Base-by-base conservation (phyloP, 2,113 vertebrate species). In the Serinus canaria region DNA sequence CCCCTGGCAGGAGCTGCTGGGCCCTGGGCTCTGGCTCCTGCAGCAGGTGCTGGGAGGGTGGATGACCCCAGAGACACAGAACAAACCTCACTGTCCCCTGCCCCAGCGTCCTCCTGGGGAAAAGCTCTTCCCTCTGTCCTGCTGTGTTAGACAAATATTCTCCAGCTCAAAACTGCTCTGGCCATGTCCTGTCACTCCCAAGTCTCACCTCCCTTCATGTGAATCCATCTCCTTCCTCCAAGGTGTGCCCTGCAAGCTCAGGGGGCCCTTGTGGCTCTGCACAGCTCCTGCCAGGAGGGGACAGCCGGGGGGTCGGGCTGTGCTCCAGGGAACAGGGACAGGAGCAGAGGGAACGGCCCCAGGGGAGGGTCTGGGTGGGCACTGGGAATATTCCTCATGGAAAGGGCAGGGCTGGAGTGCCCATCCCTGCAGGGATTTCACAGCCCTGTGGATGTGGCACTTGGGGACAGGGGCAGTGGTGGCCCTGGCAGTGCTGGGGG, bases 381-480 rank as follows among this genome's bases (percentile, higher is more conserved):
- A 3, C 3, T 7, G 30, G 31, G 31, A 2, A 8, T 2, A 46
- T 60, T 76, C 1, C 50, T 7, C 17, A 0, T 18, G 37, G 27
- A 33, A 31, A 60, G 22, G 27, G 46, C 44, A 53, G 27, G 1
- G 10, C 0, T 70, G 41, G 13, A 31, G 9, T 64, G 1, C 85
- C 58, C 76, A 28, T 37, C 5, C 50, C 43, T 46, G 60, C 0
- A 0, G 46, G 47, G 30, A 15, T 55, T 41, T 75, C 2, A 25
- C 0, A 89, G 11, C 87, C 0, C 0, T 62, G 53, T 12, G 1
- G 16, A 13, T 68, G 78, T 89, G 78, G 20, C 47, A 3, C 53
- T 0, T 31, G 39, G 62, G 62, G n/a, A 41, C 53, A 13, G 0
- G 30, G 43, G 6, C 47, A 89, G 24, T 4, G 24, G 2, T 82